These are phyloP conservation scores for Sarcoramphus papa DNA, from an alignment of 2,797 vertebrate species.

Conservation along the genomic window DNA sequence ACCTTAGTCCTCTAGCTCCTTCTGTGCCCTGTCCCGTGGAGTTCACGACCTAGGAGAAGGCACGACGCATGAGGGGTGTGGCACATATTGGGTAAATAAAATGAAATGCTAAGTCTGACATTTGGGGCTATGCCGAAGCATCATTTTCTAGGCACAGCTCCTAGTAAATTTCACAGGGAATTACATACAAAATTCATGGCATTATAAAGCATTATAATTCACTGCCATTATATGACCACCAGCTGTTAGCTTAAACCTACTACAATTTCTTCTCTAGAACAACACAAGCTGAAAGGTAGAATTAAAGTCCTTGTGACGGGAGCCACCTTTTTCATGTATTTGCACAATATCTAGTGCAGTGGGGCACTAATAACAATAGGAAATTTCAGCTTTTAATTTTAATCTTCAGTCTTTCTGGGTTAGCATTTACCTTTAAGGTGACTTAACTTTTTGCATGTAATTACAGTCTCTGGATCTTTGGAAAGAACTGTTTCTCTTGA, in stretches of 20 bases:
- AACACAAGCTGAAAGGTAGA: slow-evolving; percentile 21
- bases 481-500: slow-evolving; percentile 10
- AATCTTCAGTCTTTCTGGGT: background rate
- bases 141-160: background rate
- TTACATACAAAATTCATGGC: background rate
- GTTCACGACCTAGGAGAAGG: background rate
- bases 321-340: background rate
- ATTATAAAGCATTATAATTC: slow-evolving; percentile 13
- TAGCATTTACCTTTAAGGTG: slow-evolving; percentile 15
- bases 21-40: background rate
- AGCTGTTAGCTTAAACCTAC: background rate
- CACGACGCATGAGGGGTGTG: accelerated
- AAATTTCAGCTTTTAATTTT: slow-evolving; percentile 17
- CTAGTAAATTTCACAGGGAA: background rate
- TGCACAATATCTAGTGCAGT: slow-evolving; percentile 1
- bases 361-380: background rate
- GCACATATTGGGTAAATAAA: background rate
- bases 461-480: background rate
- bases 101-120: background rate
- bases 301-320: background rate
- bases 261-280: background rate
- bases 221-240: background rate
- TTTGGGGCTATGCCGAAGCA: background rate
- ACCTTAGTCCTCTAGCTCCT: background rate
- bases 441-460: slow-evolving; percentile 19